These are phyloP conservation scores for Caradrina kadenii DNA, from an alignment of 2,888 invertebrate species.

Conservation along the genomic window DNA sequence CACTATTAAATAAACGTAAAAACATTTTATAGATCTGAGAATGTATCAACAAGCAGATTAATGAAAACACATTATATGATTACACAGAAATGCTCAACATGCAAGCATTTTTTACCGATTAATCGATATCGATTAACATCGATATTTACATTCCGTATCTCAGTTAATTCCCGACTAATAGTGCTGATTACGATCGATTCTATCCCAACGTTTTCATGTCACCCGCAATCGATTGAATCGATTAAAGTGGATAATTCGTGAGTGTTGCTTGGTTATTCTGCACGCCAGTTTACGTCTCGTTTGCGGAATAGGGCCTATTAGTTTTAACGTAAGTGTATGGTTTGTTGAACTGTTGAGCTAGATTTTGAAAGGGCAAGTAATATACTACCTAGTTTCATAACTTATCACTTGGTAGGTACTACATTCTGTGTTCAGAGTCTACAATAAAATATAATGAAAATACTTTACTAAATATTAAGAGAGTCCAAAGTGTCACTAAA, in stretches of 20 bases:
- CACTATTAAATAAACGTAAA: slow-evolving; percentile 5
- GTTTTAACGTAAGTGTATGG: slow-evolving; percentile 54
- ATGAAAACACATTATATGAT: slow-evolving; percentile 38
- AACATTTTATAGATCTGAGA: slow-evolving; percentile 18
- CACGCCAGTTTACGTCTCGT: slow-evolving; percentile 56
- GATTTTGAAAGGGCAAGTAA: slow-evolving; percentile 47
- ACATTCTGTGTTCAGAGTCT: neutral
- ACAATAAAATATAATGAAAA: neutral
- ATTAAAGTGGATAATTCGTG: slow-evolving; percentile 58
- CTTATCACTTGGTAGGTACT: neutral
- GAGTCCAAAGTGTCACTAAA: too few relatives aligned
- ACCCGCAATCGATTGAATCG: slow-evolving; percentile 57
- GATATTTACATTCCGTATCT: slow-evolving; percentile 62
- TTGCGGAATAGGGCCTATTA: slow-evolving; percentile 60
- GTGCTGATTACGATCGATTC: slow-evolving; percentile 61
- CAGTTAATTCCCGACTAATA: slow-evolving; percentile 56
- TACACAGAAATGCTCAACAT: slow-evolving; percentile 38
- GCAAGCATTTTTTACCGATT: slow-evolving; percentile 44
- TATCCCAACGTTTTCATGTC: slow-evolving; percentile 58
- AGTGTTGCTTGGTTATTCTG: slow-evolving; percentile 56
- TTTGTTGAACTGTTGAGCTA: slow-evolving; percentile 53
- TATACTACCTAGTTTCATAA: slow-evolving; percentile 29
- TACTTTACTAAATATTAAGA: too few relatives aligned
- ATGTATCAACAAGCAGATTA: slow-evolving; percentile 16
- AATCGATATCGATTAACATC: slow-evolving; percentile 58